phyloP scores from a whole-genome alignment of 2,797 vertebrate species.

The Rhinatrema bivittatum region DNA sequence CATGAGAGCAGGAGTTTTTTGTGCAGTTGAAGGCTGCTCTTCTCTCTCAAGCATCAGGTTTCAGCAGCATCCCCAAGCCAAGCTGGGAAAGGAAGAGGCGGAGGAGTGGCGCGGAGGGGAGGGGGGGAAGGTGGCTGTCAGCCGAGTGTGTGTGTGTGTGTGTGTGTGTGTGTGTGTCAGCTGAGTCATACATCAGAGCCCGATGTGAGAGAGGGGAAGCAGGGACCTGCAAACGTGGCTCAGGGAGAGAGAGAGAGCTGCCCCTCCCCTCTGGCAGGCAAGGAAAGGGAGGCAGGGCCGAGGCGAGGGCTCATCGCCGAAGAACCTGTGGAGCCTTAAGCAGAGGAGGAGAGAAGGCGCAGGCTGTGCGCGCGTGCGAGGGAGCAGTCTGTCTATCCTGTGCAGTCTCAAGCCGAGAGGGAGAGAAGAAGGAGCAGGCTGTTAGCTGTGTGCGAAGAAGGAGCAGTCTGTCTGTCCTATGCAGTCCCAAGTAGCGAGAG shows the following conservation, averaged over 20 bases:
- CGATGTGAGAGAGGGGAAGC: slow-evolving; percentile 7
- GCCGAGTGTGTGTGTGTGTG: background rate
- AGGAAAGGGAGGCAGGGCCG: too few relatives aligned
- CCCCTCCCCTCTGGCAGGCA: background rate
- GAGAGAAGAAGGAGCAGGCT: too few relatives aligned
- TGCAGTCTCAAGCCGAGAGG: background rate
- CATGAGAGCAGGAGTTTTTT: too few relatives aligned
- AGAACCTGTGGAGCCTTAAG: slow-evolving; percentile 4
- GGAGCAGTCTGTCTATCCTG: background rate
- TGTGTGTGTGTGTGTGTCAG: background rate
- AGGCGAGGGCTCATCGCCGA: too few relatives aligned
- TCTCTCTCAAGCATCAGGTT: slow-evolving; percentile 30
- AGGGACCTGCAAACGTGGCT: slow-evolving; percentile 24
- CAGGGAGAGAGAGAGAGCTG: slow-evolving; percentile 7
- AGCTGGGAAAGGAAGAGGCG: too few relatives aligned
- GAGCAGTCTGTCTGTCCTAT: too few relatives aligned
- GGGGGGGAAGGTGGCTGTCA: background rate
- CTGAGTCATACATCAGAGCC: background rate
- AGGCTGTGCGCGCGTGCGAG: background rate
- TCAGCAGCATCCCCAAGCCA: too few relatives aligned
- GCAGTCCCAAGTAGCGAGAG: background rate
- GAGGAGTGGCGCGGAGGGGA: background rate
- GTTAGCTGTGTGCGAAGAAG: background rate
- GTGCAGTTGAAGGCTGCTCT: too few relatives aligned
- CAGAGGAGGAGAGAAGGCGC: slow-evolving; percentile 3